A percentile compares a stretch with the other conserved stretches of the same genome.
Evolutionary conservation across 2,797 vertebrate species (phyloP).

Genomic region (Diceros bicornis): DNA sequence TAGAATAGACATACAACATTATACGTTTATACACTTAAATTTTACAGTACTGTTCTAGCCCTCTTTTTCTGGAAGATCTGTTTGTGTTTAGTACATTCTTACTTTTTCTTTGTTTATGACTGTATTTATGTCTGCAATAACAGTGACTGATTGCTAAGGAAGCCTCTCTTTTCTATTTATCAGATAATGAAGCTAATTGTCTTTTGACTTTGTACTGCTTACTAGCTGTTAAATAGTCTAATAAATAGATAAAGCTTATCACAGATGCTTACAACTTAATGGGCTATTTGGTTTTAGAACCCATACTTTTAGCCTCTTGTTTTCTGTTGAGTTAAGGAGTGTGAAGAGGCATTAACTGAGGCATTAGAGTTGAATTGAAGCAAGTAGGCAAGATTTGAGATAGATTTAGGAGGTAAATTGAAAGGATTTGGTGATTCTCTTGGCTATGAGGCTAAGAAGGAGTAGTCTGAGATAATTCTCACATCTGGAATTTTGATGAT

Average conservation of each 20-base stretch:
- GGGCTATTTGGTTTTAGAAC: constrained; percentile 58
- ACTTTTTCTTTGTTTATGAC: background rate
- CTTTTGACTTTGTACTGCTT: constrained; percentile 27
- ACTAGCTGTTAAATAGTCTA: constrained; percentile 13
- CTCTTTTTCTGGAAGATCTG: constrained; percentile 1
- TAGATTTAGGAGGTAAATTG: constrained; percentile 53
- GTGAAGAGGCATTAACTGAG: constrained; percentile 56
- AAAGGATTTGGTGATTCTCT: constrained; percentile 59
- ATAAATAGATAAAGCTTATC: constrained; percentile 56
- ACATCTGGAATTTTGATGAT: constrained; percentile 60
- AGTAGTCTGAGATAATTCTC: constrained; percentile 49
- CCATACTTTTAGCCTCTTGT: constrained; percentile 22
- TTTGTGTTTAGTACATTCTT: constrained; percentile 12
- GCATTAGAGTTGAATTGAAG: constrained; percentile 16
- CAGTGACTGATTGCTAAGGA: constrained; percentile 35
- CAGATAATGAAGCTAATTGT: constrained; percentile 47
- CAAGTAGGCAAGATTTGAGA: constrained; percentile 33
- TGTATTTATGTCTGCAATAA: constrained; percentile 23
- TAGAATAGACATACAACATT: constrained; percentile 40
- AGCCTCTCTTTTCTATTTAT: constrained; percentile 19
- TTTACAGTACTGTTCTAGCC: background rate
- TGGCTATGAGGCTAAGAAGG: background rate
- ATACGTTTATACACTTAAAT: constrained; percentile 9
- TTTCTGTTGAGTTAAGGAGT: constrained; percentile 55
- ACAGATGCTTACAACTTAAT: constrained; percentile 44